Conservation (phyloP, 2,797 vertebrate species). For the Macrochelys suwanniensis region DNA sequence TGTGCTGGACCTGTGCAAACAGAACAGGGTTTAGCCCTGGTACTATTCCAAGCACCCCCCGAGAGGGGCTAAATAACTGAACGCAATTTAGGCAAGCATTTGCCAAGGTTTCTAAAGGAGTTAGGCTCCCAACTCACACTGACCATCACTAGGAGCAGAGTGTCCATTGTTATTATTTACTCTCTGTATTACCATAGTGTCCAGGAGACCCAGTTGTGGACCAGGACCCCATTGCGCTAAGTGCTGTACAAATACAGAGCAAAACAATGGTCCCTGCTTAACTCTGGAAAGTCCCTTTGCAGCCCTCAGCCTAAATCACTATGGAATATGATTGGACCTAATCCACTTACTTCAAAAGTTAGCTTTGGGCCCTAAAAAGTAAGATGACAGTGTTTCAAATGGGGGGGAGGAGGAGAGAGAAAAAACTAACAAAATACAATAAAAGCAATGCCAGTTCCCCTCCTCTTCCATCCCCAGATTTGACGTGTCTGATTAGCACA, state of each 20-base stretch:
- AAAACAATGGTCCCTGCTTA: not conserved
- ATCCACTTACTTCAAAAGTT: rapidly evolving
- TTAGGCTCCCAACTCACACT: not conserved
- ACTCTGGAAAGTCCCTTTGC: not conserved
- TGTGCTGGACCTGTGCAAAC: not conserved
- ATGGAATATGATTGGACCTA: rapidly evolving
- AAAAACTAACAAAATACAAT: not conserved
- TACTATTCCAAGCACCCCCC: not conserved
- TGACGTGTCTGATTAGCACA: conserved; percentile 65
- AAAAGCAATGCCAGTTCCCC: not conserved
- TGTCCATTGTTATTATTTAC: not conserved
- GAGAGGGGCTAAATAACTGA: not conserved
- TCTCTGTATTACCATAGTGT: not conserved
- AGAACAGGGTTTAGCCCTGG: not conserved
- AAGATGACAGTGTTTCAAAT: not conserved
- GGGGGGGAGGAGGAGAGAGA: not conserved
- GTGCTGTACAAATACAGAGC: not conserved
- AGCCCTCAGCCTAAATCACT: not conserved
- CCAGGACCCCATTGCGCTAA: no score
- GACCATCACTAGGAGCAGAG: not conserved
- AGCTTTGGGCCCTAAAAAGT: not conserved
- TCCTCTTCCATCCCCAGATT: not conserved
- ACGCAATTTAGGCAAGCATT: not conserved
- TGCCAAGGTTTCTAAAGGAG: not conserved
- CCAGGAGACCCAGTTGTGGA: not conserved